Conservation (phyloP, 2,888 invertebrate species). For the Darwinula stevensoni region DNA sequence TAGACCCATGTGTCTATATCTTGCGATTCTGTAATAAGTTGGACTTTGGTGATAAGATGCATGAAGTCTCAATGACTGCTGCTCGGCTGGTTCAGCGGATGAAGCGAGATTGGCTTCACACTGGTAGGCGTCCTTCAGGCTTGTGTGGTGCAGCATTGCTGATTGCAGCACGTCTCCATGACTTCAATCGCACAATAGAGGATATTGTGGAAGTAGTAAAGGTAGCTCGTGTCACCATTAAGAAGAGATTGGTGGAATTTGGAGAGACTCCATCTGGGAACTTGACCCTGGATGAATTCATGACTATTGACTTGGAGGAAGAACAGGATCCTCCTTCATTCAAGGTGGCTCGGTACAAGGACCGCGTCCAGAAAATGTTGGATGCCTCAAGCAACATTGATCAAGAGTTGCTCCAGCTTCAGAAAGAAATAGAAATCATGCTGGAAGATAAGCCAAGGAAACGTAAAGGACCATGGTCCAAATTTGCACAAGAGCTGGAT, state of each 20-base stretch:
- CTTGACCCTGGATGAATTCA: conserved; percentile 82
- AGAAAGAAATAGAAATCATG: conserved; percentile 53
- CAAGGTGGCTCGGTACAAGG: conserved; percentile 59
- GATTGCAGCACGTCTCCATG: conserved; percentile 73
- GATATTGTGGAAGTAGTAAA: conserved; percentile 83
- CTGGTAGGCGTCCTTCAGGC: conserved; percentile 81
- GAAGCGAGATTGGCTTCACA: conserved; percentile 93
- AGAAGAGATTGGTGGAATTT: conserved; percentile 72
- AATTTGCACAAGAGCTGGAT: too few relatives aligned
- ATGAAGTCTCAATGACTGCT: conserved; percentile 84
- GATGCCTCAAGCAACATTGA: conserved; percentile 32
- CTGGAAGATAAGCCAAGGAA: conserved; percentile 24
- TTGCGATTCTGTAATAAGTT: conserved; percentile 75
- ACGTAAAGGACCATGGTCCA: conserved; percentile 9
- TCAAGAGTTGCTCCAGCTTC: conserved; percentile 37
- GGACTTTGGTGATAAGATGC: conserved; percentile 67
- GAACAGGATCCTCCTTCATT: conserved; percentile 90
- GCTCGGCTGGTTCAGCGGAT: conserved; percentile 75
- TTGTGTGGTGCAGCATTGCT: conserved; percentile 87
- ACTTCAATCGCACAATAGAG: conserved; percentile 51
- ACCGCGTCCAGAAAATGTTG: conserved; percentile 23
- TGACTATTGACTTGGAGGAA: conserved; percentile 81
- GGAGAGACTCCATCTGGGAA: conserved; percentile 86
- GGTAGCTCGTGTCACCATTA: conserved; percentile 71
- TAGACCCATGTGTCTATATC: conserved; percentile 90